Evolutionary conservation across 1,140 invertebrate genomes (phyloP).

Genomic region (Pteromalus puparum): DNA sequence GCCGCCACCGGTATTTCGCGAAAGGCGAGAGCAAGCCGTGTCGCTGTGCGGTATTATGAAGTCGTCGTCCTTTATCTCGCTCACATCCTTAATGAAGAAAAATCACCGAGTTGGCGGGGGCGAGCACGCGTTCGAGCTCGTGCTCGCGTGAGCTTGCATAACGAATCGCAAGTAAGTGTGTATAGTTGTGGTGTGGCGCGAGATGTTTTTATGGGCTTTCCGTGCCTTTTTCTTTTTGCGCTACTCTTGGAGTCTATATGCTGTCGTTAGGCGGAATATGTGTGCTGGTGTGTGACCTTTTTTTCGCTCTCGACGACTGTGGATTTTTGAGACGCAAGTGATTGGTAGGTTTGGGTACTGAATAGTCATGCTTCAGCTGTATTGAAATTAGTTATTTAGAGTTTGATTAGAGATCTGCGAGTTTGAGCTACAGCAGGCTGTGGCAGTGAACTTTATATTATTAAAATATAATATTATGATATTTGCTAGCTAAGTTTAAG

Average conservation of each 20-base stretch:
- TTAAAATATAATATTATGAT: too few relatives aligned
- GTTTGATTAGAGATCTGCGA: too few relatives aligned
- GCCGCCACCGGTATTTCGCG: neutral
- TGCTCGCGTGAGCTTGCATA: constrained; percentile 12
- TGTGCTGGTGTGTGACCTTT: too few relatives aligned
- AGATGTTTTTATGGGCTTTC: neutral
- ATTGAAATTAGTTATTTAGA: too few relatives aligned
- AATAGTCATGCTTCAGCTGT: too few relatives aligned
- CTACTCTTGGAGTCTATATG: neutral
- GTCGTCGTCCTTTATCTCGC: constrained; percentile 48
- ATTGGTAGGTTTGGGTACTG: too few relatives aligned
- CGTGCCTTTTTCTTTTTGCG: neutral
- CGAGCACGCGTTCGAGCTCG: neutral
- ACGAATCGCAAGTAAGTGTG: neutral
- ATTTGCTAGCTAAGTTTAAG: too few relatives aligned
- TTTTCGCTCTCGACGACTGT: too few relatives aligned
- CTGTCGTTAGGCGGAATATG: neutral
- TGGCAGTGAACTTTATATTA: too few relatives aligned
- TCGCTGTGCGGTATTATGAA: constrained; percentile 36
- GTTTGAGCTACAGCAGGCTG: too few relatives aligned
- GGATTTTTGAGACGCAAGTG: too few relatives aligned
- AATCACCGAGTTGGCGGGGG: neutral
- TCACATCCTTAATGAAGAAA: constrained; percentile 40
- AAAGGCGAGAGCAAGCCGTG: constrained; percentile 21
- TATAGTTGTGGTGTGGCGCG: neutral